phyloP scores from a whole-genome alignment of 2,797 vertebrate genomes.

The Chiloscyllium punctatum region DNA sequence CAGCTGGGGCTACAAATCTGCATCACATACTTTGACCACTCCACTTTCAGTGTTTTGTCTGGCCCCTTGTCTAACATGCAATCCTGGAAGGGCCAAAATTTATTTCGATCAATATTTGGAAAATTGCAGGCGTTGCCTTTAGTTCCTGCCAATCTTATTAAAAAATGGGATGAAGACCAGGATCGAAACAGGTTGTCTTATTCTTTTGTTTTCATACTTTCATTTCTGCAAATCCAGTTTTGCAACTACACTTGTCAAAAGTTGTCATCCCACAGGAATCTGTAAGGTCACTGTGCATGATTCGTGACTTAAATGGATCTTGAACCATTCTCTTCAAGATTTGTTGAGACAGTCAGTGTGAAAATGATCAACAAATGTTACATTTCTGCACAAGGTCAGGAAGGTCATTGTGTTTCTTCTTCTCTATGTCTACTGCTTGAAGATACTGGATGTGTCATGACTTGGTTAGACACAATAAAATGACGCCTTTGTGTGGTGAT shows the following conservation, averaged over 20 bases:
- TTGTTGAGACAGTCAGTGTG: neutral
- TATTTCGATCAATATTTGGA: neutral
- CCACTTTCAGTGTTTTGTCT: neutral
- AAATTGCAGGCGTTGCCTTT: neutral
- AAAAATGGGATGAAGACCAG: neutral
- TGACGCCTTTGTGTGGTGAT: neutral
- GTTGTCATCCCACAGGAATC: neutral
- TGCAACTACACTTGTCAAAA: neutral
- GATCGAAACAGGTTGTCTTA: neutral
- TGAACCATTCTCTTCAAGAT: neutral
- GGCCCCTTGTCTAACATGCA: neutral
- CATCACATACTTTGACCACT: neutral
- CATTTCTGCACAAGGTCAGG: neutral
- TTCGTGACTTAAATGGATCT: neutral
- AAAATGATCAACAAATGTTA: neutral
- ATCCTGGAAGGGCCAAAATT: neutral
- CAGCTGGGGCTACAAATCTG: neutral
- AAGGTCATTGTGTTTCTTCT: neutral
- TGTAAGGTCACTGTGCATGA: neutral
- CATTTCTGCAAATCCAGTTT: neutral
- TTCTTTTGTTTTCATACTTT: neutral
- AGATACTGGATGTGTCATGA: neutral
- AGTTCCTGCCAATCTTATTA: neutral
- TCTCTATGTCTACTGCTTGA: neutral
- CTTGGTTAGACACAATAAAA: neutral